Conservation (phyloP, 2,113 vertebrate genomes). For the Nesospiza acunhae region DNA sequence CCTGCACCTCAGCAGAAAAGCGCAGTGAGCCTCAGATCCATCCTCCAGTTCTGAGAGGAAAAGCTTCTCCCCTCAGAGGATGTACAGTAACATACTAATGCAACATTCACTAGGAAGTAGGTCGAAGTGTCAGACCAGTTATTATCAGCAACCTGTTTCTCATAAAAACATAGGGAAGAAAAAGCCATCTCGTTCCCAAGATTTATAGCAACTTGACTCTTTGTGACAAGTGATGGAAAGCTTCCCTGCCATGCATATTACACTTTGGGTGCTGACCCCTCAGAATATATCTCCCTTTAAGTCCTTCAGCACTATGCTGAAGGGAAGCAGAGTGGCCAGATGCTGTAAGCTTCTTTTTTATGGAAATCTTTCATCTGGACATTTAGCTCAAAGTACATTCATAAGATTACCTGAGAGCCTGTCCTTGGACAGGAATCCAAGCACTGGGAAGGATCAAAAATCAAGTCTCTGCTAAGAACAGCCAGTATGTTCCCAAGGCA, state of each 20-base stretch:
- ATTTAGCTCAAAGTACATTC: constrained; percentile 25
- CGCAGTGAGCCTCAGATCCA: not conserved
- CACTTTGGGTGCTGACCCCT: constrained; percentile 61
- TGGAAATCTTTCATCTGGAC: constrained; percentile 28
- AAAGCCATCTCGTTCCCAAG: constrained; percentile 55
- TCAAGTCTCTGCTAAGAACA: constrained; percentile 66
- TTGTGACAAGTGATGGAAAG: constrained; percentile 60
- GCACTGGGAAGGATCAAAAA: constrained; percentile 68
- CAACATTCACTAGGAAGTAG: constrained; percentile 41
- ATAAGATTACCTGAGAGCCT: constrained; percentile 49
- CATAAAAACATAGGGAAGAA: constrained; percentile 52
- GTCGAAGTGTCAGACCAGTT: constrained; percentile 50
- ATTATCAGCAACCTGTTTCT: constrained; percentile 68
- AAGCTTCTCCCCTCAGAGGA: not conserved
- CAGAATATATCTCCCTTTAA: constrained; percentile 55
- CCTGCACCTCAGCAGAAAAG: not conserved
- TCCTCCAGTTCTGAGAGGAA: not conserved
- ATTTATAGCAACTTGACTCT: constrained; percentile 60
- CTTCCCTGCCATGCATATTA: constrained; percentile 65
- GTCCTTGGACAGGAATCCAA: constrained; percentile 57
- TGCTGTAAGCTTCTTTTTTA: constrained; percentile 26
- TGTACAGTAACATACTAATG: constrained; percentile 25
- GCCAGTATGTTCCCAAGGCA: constrained; percentile 10
- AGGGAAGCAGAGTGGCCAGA: constrained; percentile 30
- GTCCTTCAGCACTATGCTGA: constrained; percentile 46